These are phyloP conservation scores for Eupithecia subumbrata DNA, from an alignment of 2,888 invertebrate species.

Conservation along the genomic window DNA sequence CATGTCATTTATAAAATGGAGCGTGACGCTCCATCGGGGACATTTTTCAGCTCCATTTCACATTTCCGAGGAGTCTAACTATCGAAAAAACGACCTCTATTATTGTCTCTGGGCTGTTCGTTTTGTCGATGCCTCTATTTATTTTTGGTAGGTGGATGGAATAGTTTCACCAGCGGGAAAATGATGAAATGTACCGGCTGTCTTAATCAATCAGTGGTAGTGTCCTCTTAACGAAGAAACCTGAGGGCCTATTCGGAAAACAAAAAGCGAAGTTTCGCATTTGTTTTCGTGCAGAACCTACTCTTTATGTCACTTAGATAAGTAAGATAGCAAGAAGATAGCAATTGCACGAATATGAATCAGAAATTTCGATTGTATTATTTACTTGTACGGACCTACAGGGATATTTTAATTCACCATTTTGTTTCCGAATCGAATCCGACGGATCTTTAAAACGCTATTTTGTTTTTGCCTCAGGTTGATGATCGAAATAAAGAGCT, in stretches of 20 bases:
- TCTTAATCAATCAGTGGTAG: constrained; percentile 1
- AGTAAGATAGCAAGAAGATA: too few species aligned
- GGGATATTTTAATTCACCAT: too few species aligned
- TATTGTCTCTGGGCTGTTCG: background rate
- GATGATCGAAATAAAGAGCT: too few species aligned
- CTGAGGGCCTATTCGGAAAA: background rate
- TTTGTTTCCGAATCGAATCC: too few species aligned
- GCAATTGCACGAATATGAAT: too few species aligned
- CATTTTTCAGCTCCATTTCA: constrained; percentile 31
- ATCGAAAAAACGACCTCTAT: constrained; percentile 24
- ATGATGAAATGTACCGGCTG: background rate
- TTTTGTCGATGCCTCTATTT: background rate
- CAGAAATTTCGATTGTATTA: too few species aligned
- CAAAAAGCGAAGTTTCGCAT: too few species aligned
- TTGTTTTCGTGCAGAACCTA: too few species aligned
- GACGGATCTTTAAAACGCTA: too few species aligned
- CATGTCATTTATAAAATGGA: constrained; percentile 28
- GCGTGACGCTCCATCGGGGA: constrained; percentile 36
- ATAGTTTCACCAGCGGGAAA: background rate
- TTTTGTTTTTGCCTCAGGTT: too few species aligned
- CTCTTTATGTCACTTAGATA: too few species aligned
- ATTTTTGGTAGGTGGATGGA: background rate
- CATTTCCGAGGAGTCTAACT: constrained; percentile 18
- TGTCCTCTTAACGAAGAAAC: background rate
- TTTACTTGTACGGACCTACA: too few species aligned